These are phyloP conservation scores for Coryphaenoides rupestris DNA, from an alignment of 2,113 vertebrate species.

Conservation along the genomic window DNA sequence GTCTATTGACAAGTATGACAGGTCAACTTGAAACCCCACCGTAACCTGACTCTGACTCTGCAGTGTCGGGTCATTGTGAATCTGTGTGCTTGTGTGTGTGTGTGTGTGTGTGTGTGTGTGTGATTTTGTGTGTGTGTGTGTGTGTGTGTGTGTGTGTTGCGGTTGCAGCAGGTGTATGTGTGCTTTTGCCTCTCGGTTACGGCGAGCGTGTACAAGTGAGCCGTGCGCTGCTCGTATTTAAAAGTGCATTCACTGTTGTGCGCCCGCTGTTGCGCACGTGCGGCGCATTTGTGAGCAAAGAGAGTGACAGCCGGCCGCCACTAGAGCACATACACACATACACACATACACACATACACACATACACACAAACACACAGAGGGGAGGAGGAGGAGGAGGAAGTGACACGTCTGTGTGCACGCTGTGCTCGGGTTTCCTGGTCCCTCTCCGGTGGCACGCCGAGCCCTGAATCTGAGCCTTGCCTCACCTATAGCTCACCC, in stretches of 20 bases:
- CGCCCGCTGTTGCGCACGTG: not conserved
- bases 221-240: not conserved
- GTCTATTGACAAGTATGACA: slow-evolving; percentile 16
- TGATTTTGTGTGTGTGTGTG: slow-evolving; percentile 10
- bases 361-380: no score
- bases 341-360: no score
- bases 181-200: no score
- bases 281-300: not conserved
- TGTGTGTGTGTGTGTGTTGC: slow-evolving; percentile 7
- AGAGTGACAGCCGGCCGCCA: not conserved
- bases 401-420: slow-evolving; percentile 56
- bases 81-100: not conserved
- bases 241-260: not conserved
- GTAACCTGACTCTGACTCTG: slow-evolving; percentile 56
- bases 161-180: not conserved
- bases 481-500: slow-evolving; percentile 47
- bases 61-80: not conserved
- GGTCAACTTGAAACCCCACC: slow-evolving; percentile 55
- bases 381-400: slow-evolving; percentile 59
- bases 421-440: slow-evolving; percentile 62
- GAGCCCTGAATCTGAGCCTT: slow-evolving; percentile 40
- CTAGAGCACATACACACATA: slow-evolving; percentile 20
- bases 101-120: not conserved
- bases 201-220: no score
- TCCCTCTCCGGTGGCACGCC: slow-evolving; percentile 39